Conservation (phyloP, 2,888 invertebrate genomes). For the Cheilosia vernalis region DNA sequence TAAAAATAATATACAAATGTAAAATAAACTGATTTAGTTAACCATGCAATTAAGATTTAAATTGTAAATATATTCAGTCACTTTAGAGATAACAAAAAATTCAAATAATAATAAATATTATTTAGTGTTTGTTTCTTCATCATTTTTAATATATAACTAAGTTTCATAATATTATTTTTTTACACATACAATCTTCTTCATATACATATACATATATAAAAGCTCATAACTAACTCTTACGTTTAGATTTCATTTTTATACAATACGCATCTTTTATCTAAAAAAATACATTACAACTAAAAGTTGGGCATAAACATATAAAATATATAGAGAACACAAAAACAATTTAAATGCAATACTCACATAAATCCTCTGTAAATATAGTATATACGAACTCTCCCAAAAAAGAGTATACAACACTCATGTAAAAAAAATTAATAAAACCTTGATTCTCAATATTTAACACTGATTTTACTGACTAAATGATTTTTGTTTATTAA, state of each 20-base stretch:
- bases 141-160: slow-evolving; percentile 20
- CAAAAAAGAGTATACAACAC: neutral
- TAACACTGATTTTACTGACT: slow-evolving; percentile 56
- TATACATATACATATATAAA: slow-evolving; percentile 50
- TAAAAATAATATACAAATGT: no score
- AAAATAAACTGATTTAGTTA: slow-evolving; percentile 10
- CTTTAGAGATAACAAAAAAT: slow-evolving; percentile 39
- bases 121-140: slow-evolving; percentile 21
- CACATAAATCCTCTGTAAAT: slow-evolving; percentile 50
- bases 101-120: slow-evolving; percentile 43
- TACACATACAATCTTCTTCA: slow-evolving; percentile 26
- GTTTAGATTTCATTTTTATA: slow-evolving; percentile 43
- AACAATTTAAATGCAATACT: slow-evolving; percentile 64
- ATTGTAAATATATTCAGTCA: slow-evolving; percentile 66
- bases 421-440: slow-evolving; percentile 8
- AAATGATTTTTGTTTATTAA: slow-evolving; percentile 25
- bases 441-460: slow-evolving; percentile 20
- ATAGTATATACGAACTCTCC: slow-evolving; percentile 16
- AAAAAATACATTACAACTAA: slow-evolving; percentile 36
- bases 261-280: slow-evolving; percentile 35
- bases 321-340: slow-evolving; percentile 2
- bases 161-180: slow-evolving; percentile 38
- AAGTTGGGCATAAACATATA: slow-evolving; percentile 2
- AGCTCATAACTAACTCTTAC: slow-evolving; percentile 73
- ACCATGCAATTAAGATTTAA: slow-evolving; percentile 6